Conservation (phyloP, 2,888 invertebrate genomes). For the Glaucopsyche alexis region DNA sequence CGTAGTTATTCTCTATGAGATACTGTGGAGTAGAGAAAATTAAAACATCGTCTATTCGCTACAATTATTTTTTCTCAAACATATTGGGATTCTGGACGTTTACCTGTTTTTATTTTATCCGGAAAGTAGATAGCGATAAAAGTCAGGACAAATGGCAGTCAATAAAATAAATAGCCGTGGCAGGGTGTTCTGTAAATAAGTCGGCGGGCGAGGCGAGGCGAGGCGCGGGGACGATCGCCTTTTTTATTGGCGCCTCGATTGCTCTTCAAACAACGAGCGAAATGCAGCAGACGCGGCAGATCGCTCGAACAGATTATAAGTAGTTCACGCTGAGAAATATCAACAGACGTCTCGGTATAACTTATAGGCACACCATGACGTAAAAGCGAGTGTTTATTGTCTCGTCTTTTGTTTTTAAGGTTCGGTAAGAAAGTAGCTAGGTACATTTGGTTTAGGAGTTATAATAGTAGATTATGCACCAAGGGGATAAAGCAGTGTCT, state of each 20-base stretch:
- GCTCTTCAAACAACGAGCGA: slow-evolving; percentile 78
- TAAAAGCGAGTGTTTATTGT: not conserved
- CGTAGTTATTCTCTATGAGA: not conserved
- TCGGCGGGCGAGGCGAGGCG: slow-evolving; percentile 57
- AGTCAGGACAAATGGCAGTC: slow-evolving; percentile 78
- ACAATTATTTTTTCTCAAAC: slow-evolving; percentile 31
- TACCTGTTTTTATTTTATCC: slow-evolving; percentile 74
- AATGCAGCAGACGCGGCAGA: slow-evolving; percentile 69
- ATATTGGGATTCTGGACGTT: slow-evolving; percentile 43
- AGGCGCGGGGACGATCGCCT: slow-evolving; percentile 78
- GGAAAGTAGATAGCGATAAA: slow-evolving; percentile 76
- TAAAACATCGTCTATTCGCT: slow-evolving; percentile 25
- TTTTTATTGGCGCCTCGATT: slow-evolving; percentile 81
- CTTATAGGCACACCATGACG: not conserved
- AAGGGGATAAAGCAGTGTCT: too few relatives aligned
- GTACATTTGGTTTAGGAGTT: too few relatives aligned
- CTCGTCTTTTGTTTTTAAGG: not conserved
- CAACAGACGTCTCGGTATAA: slow-evolving; percentile 34
- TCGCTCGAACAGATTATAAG: slow-evolving; percentile 70
- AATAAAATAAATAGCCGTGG: slow-evolving; percentile 79
- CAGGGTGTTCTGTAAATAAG: slow-evolving; percentile 80
- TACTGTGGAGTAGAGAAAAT: slow-evolving; percentile 4
- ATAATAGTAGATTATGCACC: too few relatives aligned
- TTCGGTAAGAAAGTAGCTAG: not conserved
- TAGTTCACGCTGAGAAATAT: slow-evolving; percentile 55